Evolutionary conservation across 2,113 vertebrate species (phyloP), one percentile per base, ranked within the genome.

Genomic region (Ammodytes marinus): DNA sequence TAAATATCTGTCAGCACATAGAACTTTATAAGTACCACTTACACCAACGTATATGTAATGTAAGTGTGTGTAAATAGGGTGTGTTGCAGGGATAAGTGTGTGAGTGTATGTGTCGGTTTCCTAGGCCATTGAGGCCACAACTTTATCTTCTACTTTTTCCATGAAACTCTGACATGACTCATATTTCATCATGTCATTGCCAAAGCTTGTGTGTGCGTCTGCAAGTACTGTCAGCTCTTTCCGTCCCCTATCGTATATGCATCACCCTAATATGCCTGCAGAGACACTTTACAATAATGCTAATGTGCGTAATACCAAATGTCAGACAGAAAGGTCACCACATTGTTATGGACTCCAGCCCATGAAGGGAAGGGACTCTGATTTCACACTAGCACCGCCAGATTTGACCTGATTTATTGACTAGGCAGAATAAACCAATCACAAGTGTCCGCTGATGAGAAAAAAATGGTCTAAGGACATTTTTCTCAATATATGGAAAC

Each of bases 311-410:
- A 27, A 19, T 64, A 15, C 37, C 71, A 82, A 82, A 88, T 85
- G 83, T 63, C 83, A 88, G 64, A 67, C 35, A 64, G 54, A 80
- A 88, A 88, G 76, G 83, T 69, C 80, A 55, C 9, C 5, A 17
- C 27, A 35, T 57, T 69, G 64, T 69, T 47, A 85, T 6, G 15
- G n/a, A 61, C 39, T 77, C 40, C 46, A 58, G 50, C 63, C 9
- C 45, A 57, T 42, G 42, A 60, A 52, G 7, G 8, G 43, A 73
- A 14, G 50, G 39, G 65, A 58, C 59, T 14, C 52, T 42, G n/a
- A 76, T 77, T 55, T 74, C 35, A 6, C 54, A 15, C 39, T 71
- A 4, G 9, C 3, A 8, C 58, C 58, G 50, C 43, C 52, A 58
- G 3, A 50, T 37, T 43, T 59, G 15, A 35, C 60, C 6, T 19